Evolutionary conservation across 2,797 vertebrate genomes (phyloP), one percentile per base, ranked within the genome.

Genomic region (Florisuga fusca): DNA sequence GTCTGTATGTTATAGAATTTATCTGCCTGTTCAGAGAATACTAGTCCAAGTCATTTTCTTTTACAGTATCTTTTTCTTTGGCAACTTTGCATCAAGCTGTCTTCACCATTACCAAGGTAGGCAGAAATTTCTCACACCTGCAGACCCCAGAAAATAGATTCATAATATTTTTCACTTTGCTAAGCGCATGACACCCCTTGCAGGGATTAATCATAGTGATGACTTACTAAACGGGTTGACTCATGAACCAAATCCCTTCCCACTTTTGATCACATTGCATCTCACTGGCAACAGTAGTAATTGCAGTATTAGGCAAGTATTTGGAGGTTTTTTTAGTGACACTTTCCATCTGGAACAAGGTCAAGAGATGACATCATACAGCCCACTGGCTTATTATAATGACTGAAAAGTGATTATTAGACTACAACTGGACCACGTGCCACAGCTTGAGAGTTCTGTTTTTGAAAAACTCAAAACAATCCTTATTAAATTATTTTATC

Each of bases 101-200:
- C 64, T 50, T 89, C 29, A 51, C 19, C 4, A 6, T 4, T 53
- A 77, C 19, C 23, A 48, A 64, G 46, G 59, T 38, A 84, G 38
- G 27, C 1, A 2, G 66, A 91, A 87, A 85, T 68, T 78, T 33
- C 51, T 80, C 19, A 31, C 50, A 89, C 46, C 36, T 94, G 72
- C 14, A 53, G 62, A 62, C 43, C 15, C 26, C 57, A 87, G 57
- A 72, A 92, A 93, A 89, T 64, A 75, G 45, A 72, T 85, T 87
- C 22, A 61, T 84, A 86, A 31, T 93, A 72, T 87, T 92, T 92
- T 91, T 89, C 68, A 74, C 31, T 93, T 92, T 75, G 74, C 25
- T 77, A 36, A 73, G 63, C 64, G 87, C 46, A 67, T 61, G 61
- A 87, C n/a, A 89, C 15, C 41, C 16, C 59, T 53, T 80, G 31